Base-by-base conservation (phyloP, 1,140 invertebrate genomes). In the Solen grandis region DNA sequence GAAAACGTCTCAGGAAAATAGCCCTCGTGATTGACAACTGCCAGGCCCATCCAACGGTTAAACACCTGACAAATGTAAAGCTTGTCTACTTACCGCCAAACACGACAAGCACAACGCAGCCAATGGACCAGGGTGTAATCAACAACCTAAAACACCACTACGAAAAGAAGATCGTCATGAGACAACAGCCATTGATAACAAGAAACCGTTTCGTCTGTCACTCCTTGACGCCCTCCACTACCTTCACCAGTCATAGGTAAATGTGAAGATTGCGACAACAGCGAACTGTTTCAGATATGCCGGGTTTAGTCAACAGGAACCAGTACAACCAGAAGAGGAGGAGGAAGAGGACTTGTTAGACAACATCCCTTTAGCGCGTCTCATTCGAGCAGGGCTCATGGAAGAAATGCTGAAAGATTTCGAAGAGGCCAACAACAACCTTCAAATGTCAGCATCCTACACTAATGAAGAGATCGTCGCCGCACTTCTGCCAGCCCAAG, bases 71-170 rank as follows among this genome's bases (percentile, higher is more conserved):
- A 41, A 19, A 59, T 16, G 36, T 82, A 1, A 65, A 59, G 27
- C 16, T 84, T 2, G 19, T 75, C 13, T 84, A 57, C 60, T 60
- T 86, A 10, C 85, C 84, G 57, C 50, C 60, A 1, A 76, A 86
- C 62, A 75, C 66, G 16, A 84, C 83, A 16, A 87, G 73, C 19
- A 78, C 59, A n/a, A 57, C 79, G 2, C 84, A 84, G 59, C 80
- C 83, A n/a, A 52, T 86, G 52, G 83, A 86, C 50, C 83, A 85
- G 59, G 75, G 80, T n/a, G 76, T 84, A 19, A 85, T 84, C 81
- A 83, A 72, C 14, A 84, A 78, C 36, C 78, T 74, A 16, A 78
- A 62, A 54, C n/a, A 36, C 16, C 22, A 65, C 22, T 76, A 76
- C 74, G 25, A 77, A 55, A 66, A 80, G 22, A 25, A 16, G 5